phyloP scores from a whole-genome alignment of 1,140 invertebrate genomes.

The Harpegnathos saltator region DNA sequence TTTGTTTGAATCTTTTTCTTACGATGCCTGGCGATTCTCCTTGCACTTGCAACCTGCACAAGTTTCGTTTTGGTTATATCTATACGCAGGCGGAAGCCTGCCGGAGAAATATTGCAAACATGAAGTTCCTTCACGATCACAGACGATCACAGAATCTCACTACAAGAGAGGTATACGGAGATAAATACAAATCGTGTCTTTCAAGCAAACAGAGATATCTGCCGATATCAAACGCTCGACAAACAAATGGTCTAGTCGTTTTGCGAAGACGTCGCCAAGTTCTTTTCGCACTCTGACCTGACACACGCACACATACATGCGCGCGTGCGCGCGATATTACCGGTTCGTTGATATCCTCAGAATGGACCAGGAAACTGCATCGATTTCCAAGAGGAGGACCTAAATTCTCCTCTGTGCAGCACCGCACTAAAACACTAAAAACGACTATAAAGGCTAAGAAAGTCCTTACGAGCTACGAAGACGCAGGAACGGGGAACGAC shows the following conservation, averaged over 20 bases:
- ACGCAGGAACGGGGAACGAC: too few relatives aligned
- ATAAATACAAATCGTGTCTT: slow-evolving; percentile 44
- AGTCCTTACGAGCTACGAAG: neutral
- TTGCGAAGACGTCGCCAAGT: neutral
- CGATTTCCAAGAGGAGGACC: neutral
- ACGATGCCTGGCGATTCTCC: neutral
- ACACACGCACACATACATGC: too few relatives aligned
- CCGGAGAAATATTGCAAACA: slow-evolving; percentile 29
- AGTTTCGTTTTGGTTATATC: slow-evolving; percentile 15
- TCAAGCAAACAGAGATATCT: slow-evolving; percentile 29
- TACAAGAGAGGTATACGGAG: neutral
- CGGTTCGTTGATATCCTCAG: slow-evolving; percentile 14
- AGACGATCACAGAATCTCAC: neutral
- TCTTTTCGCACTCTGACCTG: slow-evolving; percentile 20
- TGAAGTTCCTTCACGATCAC: neutral
- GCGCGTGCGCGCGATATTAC: slow-evolving; percentile 4
- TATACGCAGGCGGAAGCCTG: neutral
- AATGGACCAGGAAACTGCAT: slow-evolving; percentile 28
- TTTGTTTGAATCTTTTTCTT: slow-evolving; percentile 30
- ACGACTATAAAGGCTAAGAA: neutral
- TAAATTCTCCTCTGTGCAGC: neutral
- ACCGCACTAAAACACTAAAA: neutral
- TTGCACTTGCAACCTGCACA: neutral
- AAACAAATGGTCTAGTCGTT: too few relatives aligned
- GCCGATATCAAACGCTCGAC: slow-evolving; percentile 23